Conservation (phyloP, 2,797 vertebrate species). For the Gila robusta region DNA sequence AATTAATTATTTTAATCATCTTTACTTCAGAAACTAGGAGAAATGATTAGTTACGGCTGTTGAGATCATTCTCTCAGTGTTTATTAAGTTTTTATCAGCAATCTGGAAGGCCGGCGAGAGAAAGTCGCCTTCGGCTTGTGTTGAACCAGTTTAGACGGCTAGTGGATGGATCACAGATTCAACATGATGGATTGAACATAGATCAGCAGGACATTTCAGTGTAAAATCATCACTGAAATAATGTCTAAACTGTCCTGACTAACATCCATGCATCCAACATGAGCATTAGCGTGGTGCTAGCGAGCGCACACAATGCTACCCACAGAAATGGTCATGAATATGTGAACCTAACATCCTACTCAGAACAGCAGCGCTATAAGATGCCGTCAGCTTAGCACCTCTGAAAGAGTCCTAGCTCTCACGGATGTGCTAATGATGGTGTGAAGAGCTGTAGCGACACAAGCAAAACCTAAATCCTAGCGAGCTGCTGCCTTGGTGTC, state of each 20-base stretch:
- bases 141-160: not conserved
- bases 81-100: constrained; percentile 17
- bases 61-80: not conserved
- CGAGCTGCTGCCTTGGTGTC: not conserved
- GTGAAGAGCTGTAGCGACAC: not conserved
- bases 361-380: not conserved
- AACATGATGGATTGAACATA: not conserved
- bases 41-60: not conserved
- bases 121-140: not conserved
- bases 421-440: constrained; percentile 25
- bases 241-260: not conserved
- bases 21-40: not conserved
- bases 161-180: not conserved
- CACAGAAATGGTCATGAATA: constrained; percentile 8
- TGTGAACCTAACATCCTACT: constrained; percentile 20
- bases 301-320: not conserved
- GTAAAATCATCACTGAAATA: not conserved
- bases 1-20: not conserved
- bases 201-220: constrained; percentile 1
- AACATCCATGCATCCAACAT: not conserved
- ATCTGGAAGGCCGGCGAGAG: not conserved
- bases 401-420: not conserved
- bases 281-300: not conserved
- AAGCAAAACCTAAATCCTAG: not conserved
- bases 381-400: constrained; percentile 6